Evolutionary conservation across 1,140 invertebrate species (phyloP).

Genomic region (Drosophila pruinosa): DNA sequence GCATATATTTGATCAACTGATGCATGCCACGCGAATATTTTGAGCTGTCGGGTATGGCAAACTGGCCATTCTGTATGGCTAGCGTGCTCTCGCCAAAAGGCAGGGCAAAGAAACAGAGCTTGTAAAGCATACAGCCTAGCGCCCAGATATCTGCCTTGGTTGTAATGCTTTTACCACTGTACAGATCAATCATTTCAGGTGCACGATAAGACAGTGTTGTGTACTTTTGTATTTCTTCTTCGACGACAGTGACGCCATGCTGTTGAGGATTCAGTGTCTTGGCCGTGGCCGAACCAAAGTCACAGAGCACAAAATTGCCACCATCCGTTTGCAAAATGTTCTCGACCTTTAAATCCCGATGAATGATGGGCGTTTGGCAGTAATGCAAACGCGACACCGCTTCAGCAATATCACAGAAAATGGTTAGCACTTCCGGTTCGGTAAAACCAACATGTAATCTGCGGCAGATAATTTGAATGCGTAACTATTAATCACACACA

Average conservation of each 20-base stretch:
- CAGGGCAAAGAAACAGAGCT: conserved; percentile 95
- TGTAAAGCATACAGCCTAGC: conserved; percentile 94
- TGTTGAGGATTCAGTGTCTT: conserved; percentile 89
- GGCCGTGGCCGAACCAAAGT: conserved; percentile 95
- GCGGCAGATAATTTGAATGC: neutral
- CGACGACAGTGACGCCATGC: conserved; percentile 89
- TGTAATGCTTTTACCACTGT: conserved; percentile 93
- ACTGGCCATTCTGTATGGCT: conserved; percentile 96
- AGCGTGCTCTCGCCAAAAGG: conserved; percentile 97
- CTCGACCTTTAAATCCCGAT: conserved; percentile 97
- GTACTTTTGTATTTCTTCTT: conserved; percentile 97
- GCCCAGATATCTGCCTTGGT: conserved; percentile 97
- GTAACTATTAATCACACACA: neutral
- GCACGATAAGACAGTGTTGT: conserved; percentile 96
- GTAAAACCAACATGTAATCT: conserved; percentile 89
- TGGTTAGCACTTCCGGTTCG: conserved; percentile 93
- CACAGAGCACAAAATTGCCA: conserved; percentile 93
- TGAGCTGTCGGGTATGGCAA: conserved; percentile 93
- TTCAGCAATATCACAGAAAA: conserved; percentile 97
- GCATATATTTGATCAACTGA: conserved; percentile 90
- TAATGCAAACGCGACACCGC: conserved; percentile 96
- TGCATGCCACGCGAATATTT: conserved; percentile 88
- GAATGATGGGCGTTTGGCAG: conserved; percentile 97
- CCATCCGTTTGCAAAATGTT: conserved; percentile 92
- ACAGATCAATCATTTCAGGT: conserved; percentile 98